Base-by-base conservation (phyloP, 2,113 vertebrate genomes). In the Forbesichthys papilliferus region DNA sequence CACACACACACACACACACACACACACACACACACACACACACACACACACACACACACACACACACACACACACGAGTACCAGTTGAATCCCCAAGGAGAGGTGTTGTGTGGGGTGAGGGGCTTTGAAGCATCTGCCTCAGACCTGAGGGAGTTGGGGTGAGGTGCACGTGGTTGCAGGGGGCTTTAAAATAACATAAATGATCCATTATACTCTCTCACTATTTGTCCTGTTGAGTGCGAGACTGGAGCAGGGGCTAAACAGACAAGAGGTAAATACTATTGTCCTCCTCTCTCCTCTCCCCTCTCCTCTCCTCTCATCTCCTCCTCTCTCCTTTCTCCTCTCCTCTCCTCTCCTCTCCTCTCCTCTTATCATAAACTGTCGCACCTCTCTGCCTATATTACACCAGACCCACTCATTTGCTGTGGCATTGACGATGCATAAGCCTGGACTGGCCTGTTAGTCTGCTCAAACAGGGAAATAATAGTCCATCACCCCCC, bases 141-240 rank as follows among this genome's bases (percentile, higher is more conserved):
- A 69, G 61, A 71, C 68, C 75, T 82, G 68, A 71, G 64, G 71
- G 79, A 85, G 78, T 75, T 77, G 79, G 75, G 65, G 79, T 55
- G 74, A 27, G 59, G 62, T 78, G 68, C 66, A 49, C 48, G 73
- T 74, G 64, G 81, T 81, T 73, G 71, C 27, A 27, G n/a, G 59
- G 66, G 70, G 77, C 85, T 83, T 84, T 74, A 84, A 85, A 83
- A n/a, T 34, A 12, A 46, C 14, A 33, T 58, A 58, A 33, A 58
- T 14, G 33, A 11, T 79, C 75, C 68, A 16, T 59, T 62, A 73
- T 66, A 3, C 75, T 64, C 46, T 51, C 61, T 75, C 73, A 63
- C 71, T 77, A 84, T 87, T 85, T 86, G 78, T 83, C 78, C 82
- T 81, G 80, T 74, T 82, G 83, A 82, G 81, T 57, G 66, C 75